These are phyloP conservation scores for Enteromius radiatus DNA, from an alignment of 2,797 vertebrate species.

Conservation along the genomic window DNA sequence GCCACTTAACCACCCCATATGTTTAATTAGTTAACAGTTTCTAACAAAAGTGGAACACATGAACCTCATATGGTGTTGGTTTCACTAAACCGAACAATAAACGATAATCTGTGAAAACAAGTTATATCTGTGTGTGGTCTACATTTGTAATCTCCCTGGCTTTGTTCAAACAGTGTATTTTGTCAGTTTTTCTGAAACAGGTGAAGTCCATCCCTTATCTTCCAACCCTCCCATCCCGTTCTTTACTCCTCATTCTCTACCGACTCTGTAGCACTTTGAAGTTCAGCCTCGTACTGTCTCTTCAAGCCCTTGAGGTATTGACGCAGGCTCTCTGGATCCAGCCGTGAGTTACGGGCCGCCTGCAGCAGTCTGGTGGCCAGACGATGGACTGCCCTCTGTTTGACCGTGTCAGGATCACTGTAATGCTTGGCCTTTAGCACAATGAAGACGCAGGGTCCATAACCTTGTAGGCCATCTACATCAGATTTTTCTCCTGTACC, in stretches of 20 bases:
- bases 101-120: neutral
- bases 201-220: neutral
- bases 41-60: neutral
- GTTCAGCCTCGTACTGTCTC: constrained; percentile 83
- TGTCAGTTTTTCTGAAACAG: neutral
- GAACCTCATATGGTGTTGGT: neutral
- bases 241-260: constrained; percentile 66
- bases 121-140: neutral
- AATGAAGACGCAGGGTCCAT: neutral
- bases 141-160: neutral
- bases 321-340: constrained; percentile 87
- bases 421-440: constrained; percentile 82
- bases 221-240: constrained; percentile 36
- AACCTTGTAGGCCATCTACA: neutral
- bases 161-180: neutral
- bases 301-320: constrained; percentile 88
- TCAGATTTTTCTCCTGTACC: neutral
- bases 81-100: neutral
- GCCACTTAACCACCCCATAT: neutral
- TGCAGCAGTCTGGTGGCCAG: constrained; percentile 89
- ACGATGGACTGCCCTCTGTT: constrained; percentile 83
- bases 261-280: constrained; percentile 64
- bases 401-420: constrained; percentile 80
- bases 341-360: constrained; percentile 88
- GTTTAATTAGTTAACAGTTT: neutral